Percentiles rank a stretch among this genome's conserved stretches.
phyloP scores from a whole-genome alignment of 2,888 invertebrate species.

The Acronicta psi region DNA sequence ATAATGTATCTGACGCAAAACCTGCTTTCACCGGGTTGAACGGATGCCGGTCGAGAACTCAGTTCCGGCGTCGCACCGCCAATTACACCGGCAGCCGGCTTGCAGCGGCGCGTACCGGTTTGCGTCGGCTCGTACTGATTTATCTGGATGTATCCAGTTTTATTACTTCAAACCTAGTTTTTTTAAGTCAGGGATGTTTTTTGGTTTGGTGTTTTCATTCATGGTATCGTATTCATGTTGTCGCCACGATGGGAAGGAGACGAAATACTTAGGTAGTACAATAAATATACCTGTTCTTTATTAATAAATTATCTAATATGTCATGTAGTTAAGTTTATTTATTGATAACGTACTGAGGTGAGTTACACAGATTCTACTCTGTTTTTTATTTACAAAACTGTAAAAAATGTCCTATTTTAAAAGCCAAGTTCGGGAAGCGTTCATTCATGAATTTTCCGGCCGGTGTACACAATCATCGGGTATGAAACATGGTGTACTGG shows the following conservation, averaged over 20 bases:
- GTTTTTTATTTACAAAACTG: no score
- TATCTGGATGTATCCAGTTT: conserved; percentile 32
- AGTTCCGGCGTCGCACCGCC: conserved; percentile 54
- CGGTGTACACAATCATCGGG: conserved; percentile 38
- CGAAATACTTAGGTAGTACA: no score
- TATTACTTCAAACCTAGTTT: neutral
- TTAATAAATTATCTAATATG: no score
- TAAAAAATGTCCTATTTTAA: conserved; percentile 35
- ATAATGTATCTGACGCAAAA: conserved; percentile 39
- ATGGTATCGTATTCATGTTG: neutral
- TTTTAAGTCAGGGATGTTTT: neutral
- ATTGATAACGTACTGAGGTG: no score
- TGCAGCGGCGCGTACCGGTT: conserved; percentile 34
- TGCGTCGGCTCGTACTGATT: conserved; percentile 16
- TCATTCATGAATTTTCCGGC: conserved; percentile 51
- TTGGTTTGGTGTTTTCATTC: neutral
- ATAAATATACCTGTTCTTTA: no score
- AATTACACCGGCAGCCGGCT: conserved; percentile 49
- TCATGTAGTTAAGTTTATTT: no score
- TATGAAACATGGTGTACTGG: conserved; percentile 46
- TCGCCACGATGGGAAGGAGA: no score
- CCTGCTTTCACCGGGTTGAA: conserved; percentile 36
- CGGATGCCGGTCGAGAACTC: conserved; percentile 46
- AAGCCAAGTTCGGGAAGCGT: conserved; percentile 40
- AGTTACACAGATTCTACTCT: no score